Conservation (phyloP, 2,797 vertebrate species). For the Eulemur coronatus region DNA sequence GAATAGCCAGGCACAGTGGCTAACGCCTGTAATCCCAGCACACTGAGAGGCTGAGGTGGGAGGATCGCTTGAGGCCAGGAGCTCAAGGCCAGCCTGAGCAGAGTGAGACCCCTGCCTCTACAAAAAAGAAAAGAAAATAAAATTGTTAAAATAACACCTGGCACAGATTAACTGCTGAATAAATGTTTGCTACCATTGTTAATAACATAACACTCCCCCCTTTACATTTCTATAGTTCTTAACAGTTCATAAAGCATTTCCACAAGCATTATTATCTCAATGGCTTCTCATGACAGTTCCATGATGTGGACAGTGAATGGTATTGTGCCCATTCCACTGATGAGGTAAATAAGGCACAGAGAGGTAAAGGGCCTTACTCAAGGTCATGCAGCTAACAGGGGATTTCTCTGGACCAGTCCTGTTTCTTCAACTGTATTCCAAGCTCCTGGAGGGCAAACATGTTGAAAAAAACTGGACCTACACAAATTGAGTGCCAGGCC, state of each 20-base stretch:
- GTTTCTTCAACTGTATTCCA: neutral
- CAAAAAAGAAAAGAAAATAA: neutral
- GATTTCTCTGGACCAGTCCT: neutral
- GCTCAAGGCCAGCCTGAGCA: no score
- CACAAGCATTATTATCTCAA: neutral
- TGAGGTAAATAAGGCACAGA: neutral
- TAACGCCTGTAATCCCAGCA: neutral
- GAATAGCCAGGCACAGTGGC: neutral
- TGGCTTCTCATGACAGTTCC: neutral
- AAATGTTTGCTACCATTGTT: neutral
- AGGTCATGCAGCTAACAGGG: neutral
- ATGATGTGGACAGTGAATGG: neutral
- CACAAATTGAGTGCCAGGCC: neutral
- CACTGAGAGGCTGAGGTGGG: no score
- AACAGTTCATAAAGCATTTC: neutral
- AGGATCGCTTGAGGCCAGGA: no score
- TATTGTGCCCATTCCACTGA: neutral
- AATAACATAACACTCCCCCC: neutral
- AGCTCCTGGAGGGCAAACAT: constrained; percentile 8
- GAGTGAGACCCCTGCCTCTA: no score
- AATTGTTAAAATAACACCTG: neutral
- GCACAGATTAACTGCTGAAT: neutral
- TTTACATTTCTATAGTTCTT: neutral
- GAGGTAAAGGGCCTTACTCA: neutral
- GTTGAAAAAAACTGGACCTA: neutral